phyloP scores from a whole-genome alignment of 2,797 vertebrate species.

The Melanotaenia nigrans region DNA sequence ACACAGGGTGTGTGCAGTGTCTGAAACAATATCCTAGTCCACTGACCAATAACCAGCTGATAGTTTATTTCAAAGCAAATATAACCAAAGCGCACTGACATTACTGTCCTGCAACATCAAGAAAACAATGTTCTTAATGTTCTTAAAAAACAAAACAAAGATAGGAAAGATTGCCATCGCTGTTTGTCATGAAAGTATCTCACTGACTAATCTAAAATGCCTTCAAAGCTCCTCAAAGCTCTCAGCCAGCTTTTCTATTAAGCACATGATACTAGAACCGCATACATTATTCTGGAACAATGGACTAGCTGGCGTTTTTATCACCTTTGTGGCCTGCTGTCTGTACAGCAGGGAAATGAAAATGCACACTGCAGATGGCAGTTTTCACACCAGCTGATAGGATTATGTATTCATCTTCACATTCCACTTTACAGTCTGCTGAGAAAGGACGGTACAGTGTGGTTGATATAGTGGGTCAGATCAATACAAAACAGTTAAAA shows the following conservation, averaged over 20 bases:
- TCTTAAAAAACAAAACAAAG: not conserved
- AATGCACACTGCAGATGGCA: conserved; percentile 1
- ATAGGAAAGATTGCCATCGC: too few relatives aligned
- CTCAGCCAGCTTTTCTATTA: conserved; percentile 15
- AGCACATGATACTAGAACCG: conserved; percentile 11
- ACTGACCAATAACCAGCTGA: too few relatives aligned
- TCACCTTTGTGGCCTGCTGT: conserved; percentile 25
- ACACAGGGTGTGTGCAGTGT: too few relatives aligned
- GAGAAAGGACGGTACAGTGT: not conserved
- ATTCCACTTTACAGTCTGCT: conserved; percentile 13
- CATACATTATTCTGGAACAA: conserved; percentile 38
- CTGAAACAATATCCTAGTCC: too few relatives aligned
- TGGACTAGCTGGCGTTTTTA: conserved; percentile 41
- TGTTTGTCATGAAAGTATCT: not conserved
- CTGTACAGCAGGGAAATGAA: conserved; percentile 16
- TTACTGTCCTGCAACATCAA: not conserved
- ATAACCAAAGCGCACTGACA: not conserved
- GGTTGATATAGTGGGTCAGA: conserved; percentile 3
- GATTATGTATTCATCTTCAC: conserved; percentile 17
- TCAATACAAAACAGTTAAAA: conserved; percentile 15
- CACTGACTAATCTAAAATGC: conserved; percentile 22
- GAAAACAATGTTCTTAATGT: conserved; percentile 1
- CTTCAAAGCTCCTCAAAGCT: conserved; percentile 33
- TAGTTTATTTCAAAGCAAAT: too few relatives aligned
- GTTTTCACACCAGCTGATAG: conserved; percentile 15